Evolutionary conservation across 1,140 invertebrate species (phyloP), one percentile per base, ranked within the genome.

Genomic region (Cydia strobilella): DNA sequence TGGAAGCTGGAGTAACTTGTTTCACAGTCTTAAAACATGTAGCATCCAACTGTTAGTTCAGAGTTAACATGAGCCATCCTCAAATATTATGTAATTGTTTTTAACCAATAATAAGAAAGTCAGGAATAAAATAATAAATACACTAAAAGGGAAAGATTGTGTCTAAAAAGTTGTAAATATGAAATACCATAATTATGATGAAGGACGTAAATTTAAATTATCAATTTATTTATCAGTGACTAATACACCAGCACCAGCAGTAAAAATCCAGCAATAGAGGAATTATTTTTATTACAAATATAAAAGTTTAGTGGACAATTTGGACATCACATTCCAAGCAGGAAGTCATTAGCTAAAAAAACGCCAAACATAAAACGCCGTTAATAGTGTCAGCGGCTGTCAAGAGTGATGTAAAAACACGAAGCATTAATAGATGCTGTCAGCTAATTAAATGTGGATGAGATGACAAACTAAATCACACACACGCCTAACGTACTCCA

Each of bases 331-430:
- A 66, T 35, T 66, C 25, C 27, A 66, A 66, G 13, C 63, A 66
- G 63, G 63, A 66, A 66, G 63, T 66, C 63, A 31, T 66, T 66
- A 66, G 63, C 25, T 35, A 35, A 66, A 63, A 63, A 66, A 66
- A 66, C 27, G 27, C 25, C n/a, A 6, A 10, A 66, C 63, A 66
- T 66, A 35, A 66, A 66, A 66, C 15, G 27, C 25, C 31, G 63
- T 66, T 66, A 66, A 66, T 31, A 66, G 63, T 66, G 63, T 66
- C 25, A 66, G 63, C 27, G 63, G 27, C 20, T 63, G 62, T 35
- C 63, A 66, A 31, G 63, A 15, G 62, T 35, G 15, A 66, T 66
- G 25, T 66, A 31, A 66, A 66, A 23, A 63, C 62, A 31, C 31
- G 63, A 27, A n/a, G 63, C 63, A 66, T 66, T 66, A 66, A 66